Percentiles rank a stretch among this genome's conserved stretches.
phyloP scores from a whole-genome alignment of 1,140 invertebrate genomes.

The Trachymyrmex septentrionalis region DNA sequence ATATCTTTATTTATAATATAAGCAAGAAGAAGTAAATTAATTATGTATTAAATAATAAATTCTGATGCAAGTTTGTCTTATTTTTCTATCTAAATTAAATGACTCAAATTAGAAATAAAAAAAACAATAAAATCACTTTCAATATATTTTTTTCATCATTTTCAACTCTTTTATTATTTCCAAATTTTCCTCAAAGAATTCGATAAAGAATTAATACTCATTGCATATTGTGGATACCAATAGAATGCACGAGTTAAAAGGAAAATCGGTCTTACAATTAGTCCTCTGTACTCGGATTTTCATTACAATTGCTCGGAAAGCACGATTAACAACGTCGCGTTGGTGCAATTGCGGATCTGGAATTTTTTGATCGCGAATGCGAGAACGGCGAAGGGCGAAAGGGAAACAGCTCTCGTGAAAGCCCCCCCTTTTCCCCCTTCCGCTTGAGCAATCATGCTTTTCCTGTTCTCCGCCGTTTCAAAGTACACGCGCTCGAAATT shows the following conservation, averaged over 20 bases:
- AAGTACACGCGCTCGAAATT: slow-evolving; percentile 1
- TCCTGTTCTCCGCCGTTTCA: slow-evolving; percentile 35
- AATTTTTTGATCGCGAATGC: slow-evolving; percentile 51
- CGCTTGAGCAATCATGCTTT: slow-evolving; percentile 69
- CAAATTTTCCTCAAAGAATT: neutral
- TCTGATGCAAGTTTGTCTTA: neutral
- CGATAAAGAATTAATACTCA: neutral
- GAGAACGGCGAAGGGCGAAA: slow-evolving; percentile 74
- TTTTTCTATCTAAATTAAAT: neutral
- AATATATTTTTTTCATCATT: neutral
- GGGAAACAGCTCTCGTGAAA: slow-evolving; percentile 68
- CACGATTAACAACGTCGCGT: slow-evolving; percentile 62
- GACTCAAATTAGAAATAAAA: neutral
- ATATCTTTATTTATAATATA: neutral
- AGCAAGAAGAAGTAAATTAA: neutral
- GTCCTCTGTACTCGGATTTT: neutral
- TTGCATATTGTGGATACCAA: neutral
- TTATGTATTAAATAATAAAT: neutral
- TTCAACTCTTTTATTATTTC: neutral
- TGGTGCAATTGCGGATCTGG: slow-evolving; percentile 76
- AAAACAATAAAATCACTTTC: neutral
- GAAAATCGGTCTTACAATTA: neutral
- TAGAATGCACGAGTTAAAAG: neutral
- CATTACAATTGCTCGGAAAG: slow-evolving; percentile 33
- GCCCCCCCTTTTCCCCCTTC: slow-evolving; percentile 68